Base-by-base conservation (phyloP, 2,797 vertebrate genomes). In the Lithobates pipiens region DNA sequence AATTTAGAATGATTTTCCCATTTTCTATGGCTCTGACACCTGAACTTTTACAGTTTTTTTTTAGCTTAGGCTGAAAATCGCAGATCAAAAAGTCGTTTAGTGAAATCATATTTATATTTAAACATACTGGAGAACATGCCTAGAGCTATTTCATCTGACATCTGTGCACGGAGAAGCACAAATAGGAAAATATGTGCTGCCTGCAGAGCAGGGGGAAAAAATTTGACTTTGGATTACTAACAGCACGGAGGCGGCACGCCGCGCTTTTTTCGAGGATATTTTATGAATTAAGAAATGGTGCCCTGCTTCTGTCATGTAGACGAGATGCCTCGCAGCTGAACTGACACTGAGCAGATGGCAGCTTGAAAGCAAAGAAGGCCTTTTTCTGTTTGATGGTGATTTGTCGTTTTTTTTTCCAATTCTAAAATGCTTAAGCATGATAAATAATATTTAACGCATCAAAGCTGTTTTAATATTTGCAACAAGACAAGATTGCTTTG, bases 61-160 rank as follows among this genome's bases (percentile, higher is more conserved):
- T 18, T 2, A 54, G 2, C 50, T 54, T 16, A 54, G 50, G 50
- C 50, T 15, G 50, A 54, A 54, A 54, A 18, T 16, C 50, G 15
- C 50, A 15, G 50, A 54, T 54, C 50, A 54, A 54, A 54, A 54
- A 54, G 50, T 32, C 63, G 42, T 80, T 80, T 44, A 32, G 5
- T 69, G 44, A 29, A 80, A 54, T 32, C 46, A 29, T 50, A 69
- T 70, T 80, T 50, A 69, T 27, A 70, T 70, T 34, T 44, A n/a
- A 34, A n/a, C 36, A 44, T n/a, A 42, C 25, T 50, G 42, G 23
- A 9, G 67, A 80, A 80, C 77, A 70, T n/a, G 77, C 77, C 67
- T 32, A 0, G 18, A 70, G 77, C 44, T 70, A 70, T 23, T 50
- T 8, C 65, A 54, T 65, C 18, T 5, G 42, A 70, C 77, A 79